Evolutionary conservation across 1,140 invertebrate species (phyloP).

Genomic region (Araneus ventricosus): DNA sequence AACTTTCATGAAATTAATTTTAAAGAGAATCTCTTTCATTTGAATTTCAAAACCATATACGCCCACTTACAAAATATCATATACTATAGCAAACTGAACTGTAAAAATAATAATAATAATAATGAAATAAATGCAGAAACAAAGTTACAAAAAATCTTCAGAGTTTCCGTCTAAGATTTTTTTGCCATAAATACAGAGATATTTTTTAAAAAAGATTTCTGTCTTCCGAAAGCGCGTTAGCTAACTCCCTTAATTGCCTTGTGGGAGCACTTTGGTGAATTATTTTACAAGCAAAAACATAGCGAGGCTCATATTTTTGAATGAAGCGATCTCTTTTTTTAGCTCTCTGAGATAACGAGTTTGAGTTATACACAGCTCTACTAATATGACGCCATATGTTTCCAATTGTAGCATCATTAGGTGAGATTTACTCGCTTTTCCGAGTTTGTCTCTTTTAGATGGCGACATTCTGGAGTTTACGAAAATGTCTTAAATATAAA

Average conservation of each 20-base stretch:
- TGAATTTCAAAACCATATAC: no score
- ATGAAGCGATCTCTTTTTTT: background rate
- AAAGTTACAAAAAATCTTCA: no score
- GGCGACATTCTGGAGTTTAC: no score
- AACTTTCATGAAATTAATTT: no score
- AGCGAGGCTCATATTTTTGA: conserved; percentile 8
- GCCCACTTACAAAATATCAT: no score
- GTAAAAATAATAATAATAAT: no score
- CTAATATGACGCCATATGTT: conserved; percentile 1
- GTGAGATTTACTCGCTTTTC: background rate
- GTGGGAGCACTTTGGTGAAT: background rate
- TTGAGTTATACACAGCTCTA: background rate
- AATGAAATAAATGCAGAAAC: no score
- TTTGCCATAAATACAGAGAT: no score
- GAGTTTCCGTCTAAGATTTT: no score
- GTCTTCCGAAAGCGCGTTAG: background rate
- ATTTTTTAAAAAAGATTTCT: background rate
- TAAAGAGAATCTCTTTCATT: no score
- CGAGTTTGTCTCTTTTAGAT: background rate
- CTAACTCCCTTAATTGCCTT: background rate
- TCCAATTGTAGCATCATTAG: conserved; percentile 11
- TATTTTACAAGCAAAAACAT: background rate
- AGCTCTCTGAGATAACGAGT: background rate
- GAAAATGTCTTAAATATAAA: no score
- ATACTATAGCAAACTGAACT: no score